Evolutionary conservation across 2,888 invertebrate genomes (phyloP).

Genomic region (Ecliptopera silaceata): DNA sequence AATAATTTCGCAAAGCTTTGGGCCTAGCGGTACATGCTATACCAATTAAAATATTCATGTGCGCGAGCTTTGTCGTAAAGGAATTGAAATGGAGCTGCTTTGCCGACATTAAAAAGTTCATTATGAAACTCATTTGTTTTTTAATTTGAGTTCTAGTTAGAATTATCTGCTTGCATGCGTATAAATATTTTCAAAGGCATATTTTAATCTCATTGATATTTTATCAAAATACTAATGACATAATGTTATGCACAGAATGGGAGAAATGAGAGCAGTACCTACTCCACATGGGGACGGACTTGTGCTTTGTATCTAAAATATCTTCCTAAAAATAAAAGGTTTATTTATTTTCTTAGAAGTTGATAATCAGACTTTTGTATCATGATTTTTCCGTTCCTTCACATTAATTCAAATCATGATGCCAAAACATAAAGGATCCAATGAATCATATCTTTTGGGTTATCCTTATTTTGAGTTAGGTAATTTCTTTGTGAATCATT

Average conservation of each 20-base stretch:
- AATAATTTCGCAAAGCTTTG: constrained; percentile 25
- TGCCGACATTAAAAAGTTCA: constrained; percentile 14
- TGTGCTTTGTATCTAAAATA: no score
- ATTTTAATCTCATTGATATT: no score
- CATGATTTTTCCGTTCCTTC: no score
- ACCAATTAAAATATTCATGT: constrained; percentile 34
- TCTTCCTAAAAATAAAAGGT: no score
- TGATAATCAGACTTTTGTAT: no score
- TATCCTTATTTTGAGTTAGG: constrained; percentile 3
- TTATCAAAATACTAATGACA: no score
- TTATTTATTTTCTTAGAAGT: no score
- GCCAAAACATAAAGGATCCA: neutral
- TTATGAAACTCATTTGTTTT: constrained; percentile 11
- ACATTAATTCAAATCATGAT: neutral
- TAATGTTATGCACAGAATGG: no score
- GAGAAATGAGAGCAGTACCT: no score
- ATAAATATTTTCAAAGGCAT: no score
- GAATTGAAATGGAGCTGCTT: constrained; percentile 18
- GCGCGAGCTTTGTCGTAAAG: constrained; percentile 23
- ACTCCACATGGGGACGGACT: no score
- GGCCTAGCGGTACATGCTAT: constrained; percentile 21
- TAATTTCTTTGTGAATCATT: constrained; percentile 13
- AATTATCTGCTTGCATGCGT: neutral
- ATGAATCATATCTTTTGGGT: neutral
- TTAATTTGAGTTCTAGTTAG: constrained; percentile 8